These are phyloP conservation scores for Halocynthia aurantium DNA, from an alignment of 23 tunicate species.

Conservation along the genomic window DNA sequence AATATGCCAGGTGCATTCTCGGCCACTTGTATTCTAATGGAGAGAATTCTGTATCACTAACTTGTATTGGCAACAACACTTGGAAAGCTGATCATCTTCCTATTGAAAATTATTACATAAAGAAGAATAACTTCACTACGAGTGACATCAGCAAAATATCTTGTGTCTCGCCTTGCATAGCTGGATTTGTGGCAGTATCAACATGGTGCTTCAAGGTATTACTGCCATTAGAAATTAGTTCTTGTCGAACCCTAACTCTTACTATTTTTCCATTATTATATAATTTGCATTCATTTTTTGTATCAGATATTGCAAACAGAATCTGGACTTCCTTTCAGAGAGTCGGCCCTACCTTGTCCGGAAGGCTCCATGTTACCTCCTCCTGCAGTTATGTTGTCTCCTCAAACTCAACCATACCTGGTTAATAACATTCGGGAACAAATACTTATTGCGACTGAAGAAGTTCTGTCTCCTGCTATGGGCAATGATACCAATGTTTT, in stretches of 20 bases:
- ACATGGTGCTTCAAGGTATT: constrained; percentile 60
- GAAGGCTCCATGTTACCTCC: background rate
- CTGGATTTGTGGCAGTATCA: constrained; percentile 17
- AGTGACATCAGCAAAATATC: constrained; percentile 7
- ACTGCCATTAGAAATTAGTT: background rate
- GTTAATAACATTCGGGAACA: background rate
- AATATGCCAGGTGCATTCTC: constrained; percentile 33
- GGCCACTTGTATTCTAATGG: constrained; percentile 32
- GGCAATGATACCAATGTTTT: too few species aligned
- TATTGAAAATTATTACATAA: constrained; percentile 8
- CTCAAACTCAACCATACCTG: background rate
- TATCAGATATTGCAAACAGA: background rate
- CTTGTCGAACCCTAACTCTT: background rate
- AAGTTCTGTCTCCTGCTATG: too few species aligned
- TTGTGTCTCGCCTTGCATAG: constrained; percentile 36
- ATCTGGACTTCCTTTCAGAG: background rate
- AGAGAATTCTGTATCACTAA: constrained; percentile 8
- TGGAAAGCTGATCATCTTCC: constrained; percentile 45
- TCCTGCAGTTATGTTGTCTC: background rate
- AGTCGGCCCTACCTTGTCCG: background rate
- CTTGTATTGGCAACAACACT: constrained; percentile 15
- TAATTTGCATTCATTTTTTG: background rate
- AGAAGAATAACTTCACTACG: constrained; percentile 14
- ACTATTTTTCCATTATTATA: background rate
- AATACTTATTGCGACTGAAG: too few species aligned